Evolutionary conservation across 2,888 invertebrate genomes (phyloP), one percentile per base, ranked within the genome.

Genomic region (Criorhina ranunculi): DNA sequence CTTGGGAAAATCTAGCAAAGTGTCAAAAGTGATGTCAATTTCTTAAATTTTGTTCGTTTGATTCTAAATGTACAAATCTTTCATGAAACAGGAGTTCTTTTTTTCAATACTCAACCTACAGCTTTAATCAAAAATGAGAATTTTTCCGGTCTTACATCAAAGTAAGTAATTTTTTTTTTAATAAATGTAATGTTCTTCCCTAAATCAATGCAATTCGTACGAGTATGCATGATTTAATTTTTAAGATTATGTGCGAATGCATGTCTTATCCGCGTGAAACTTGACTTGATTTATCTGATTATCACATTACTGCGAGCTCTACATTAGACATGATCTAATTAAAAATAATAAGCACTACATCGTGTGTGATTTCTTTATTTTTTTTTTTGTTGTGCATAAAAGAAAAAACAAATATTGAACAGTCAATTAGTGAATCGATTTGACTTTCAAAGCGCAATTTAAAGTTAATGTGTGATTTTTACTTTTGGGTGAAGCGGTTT

Each of bases 251-350:
- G 1, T 11, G 5, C 37, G 31, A 12, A 40, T 7, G 5, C 79
- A 67, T 35, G 59, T 51, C 55, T 49, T 8, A 19, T 55, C 46
- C 17, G 46, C 78, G 60, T 77, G 67, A 55, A 44, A 55, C 15
- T 66, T 66, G 11, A 29, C 11, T 5, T 35, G 19, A 5, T 60
- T 24, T 31, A 31, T 67, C 29, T 60, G 49, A 44, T 77, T 69
- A 69, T 42, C 69, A 69, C 53, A 44, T 60, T 15, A 60, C 62
- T 60, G 53, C 67, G 42, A 51, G 59, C 49, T 59, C 49, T 33
- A 42, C 24, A 31, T 77, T 42, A 42, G 9, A 77, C 31, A 31
- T 44, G 11, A 49, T 67, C 49, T 76, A 51, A 75, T 29, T 35
- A 42, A 51, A 60, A 67, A 40, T 42, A 77, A 77, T 59, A 19